Conservation (phyloP, 2,113 vertebrate genomes). For the Macrotis lagotis region DNA sequence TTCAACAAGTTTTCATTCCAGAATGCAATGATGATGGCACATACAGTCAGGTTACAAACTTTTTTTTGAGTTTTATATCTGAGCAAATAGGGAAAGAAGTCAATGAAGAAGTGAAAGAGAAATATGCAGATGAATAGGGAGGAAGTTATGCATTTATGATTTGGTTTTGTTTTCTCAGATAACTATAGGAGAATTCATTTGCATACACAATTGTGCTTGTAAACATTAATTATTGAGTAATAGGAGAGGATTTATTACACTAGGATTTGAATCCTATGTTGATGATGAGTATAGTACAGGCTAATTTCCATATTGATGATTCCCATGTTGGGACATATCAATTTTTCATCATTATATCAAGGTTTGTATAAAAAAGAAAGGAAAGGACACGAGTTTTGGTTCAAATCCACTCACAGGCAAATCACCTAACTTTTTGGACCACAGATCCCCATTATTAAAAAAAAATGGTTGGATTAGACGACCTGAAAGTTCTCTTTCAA, state of each 20-base stretch:
- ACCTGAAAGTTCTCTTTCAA: background rate
- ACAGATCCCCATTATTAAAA: background rate
- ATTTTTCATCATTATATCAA: background rate
- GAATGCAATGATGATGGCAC: constrained; percentile 97
- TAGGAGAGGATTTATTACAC: background rate
- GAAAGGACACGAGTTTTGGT: background rate
- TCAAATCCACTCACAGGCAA: background rate
- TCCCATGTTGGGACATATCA: background rate
- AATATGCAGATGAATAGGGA: background rate
- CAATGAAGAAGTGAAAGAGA: accelerated
- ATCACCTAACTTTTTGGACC: background rate
- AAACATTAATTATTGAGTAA: background rate
- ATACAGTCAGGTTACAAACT: constrained; percentile 91
- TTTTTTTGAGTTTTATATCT: background rate
- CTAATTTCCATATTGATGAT: background rate
- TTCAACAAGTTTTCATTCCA: constrained; percentile 96
- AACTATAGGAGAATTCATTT: background rate
- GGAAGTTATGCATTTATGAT: background rate
- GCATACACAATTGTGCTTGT: background rate
- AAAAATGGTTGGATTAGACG: background rate
- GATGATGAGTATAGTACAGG: background rate
- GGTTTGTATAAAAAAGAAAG: background rate
- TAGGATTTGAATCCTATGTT: background rate
- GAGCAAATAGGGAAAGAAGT: accelerated
- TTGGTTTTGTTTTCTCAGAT: background rate